A percentile compares a stretch with the other conserved stretches of the same genome.
Evolutionary conservation across 2,888 invertebrate species (phyloP).

Genomic region (Chaitophorus viminalis): DNA sequence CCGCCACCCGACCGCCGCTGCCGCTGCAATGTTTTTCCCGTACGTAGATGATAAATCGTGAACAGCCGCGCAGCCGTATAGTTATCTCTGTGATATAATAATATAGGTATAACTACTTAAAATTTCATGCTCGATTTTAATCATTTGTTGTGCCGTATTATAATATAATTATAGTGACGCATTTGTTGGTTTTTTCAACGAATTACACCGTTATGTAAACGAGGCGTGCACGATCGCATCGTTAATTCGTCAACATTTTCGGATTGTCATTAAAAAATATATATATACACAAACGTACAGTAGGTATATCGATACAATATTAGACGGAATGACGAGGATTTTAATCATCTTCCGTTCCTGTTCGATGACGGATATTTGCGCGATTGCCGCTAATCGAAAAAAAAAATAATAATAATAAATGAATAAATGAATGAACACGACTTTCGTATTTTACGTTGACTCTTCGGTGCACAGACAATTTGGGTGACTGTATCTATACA

Average conservation of each 20-base stretch:
- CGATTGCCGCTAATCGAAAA: background rate
- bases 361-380: background rate
- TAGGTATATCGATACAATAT: background rate
- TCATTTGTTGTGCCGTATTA: slow-evolving; percentile 6
- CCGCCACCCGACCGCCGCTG: too few species aligned
- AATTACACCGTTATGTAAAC: slow-evolving; percentile 11
- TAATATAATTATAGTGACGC: background rate
- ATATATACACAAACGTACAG: background rate
- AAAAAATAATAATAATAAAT: too few species aligned
- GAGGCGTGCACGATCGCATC: slow-evolving; percentile 31
- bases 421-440: too few species aligned
- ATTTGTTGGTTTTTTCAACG: background rate
- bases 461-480: too few species aligned
- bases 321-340: background rate
- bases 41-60: too few species aligned
- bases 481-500: too few species aligned
- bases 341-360: background rate
- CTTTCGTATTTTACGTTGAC: too few species aligned
- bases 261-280: background rate
- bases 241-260: slow-evolving; percentile 19
- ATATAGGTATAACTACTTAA: background rate
- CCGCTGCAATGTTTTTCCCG: too few species aligned
- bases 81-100: background rate
- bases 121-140: background rate
- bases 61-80: too few species aligned